Base-by-base conservation (phyloP, 2,797 vertebrate genomes). In the Uromys caudimaculatus region DNA sequence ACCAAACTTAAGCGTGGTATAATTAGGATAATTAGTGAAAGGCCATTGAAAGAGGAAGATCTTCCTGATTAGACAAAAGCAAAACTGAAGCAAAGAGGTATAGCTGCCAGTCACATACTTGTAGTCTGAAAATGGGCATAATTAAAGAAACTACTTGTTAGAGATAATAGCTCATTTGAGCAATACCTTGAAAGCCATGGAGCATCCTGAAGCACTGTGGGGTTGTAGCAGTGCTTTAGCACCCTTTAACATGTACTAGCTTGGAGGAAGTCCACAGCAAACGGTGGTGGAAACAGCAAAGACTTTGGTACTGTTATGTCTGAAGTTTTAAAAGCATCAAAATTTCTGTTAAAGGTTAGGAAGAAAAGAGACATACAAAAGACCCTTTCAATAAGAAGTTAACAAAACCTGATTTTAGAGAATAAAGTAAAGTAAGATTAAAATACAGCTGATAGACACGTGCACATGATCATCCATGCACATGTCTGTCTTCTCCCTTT, bases 361-460 rank as follows among this genome's bases (percentile, higher is more conserved):
- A 62, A 96, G 50, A 44, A 71, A 93, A 92, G 54, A 93, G 1
- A 77, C 23, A 6, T 9, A 3, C 71, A 60, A 95, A 90, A 92
- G 35, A 56, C 23, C 11, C n/a, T 93, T 82, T 38, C 64, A 83
- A 50, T 83, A 83, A 85, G n/a, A 77, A 88, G 75, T 54, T 87
- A 88, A 32, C 13, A 89, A 60, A 64, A 54, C 19, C 47, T 86
- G 88, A 91, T 76, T 77, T 19, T 6, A 93, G 38, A 77, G 64
- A 69, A 16, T 77, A 27, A 88, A 91, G 35, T 82, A 44, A 41
- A 91, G 35, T 82, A 44, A 41, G 75, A 50, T 69, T 35, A 82
- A 89, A 82, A 62, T 35, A 14, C 38, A 79, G 35, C 79, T 73
- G 14, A 88, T 81, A 16, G 4, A 54, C 10, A 52, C 6, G 52